Percentiles rank a stretch among this genome's conserved stretches.
These are phyloP conservation scores for Mormyrus iriodes DNA, from an alignment of 2,113 vertebrate genomes.

Conservation along the genomic window DNA sequence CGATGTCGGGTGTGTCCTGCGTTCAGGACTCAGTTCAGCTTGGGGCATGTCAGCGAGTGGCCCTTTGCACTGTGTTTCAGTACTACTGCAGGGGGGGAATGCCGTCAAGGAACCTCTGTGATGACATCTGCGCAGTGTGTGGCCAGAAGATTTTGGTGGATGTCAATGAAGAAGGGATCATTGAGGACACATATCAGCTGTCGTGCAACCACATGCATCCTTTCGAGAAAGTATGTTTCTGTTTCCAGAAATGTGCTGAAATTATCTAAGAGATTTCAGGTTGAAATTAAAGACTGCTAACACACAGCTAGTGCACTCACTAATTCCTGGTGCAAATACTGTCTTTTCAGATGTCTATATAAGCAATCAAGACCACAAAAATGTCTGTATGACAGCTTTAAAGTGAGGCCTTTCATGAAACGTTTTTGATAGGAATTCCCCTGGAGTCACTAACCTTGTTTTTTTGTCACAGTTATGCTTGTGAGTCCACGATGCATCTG, in stretches of 20 bases:
- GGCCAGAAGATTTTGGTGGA: constrained; percentile 66
- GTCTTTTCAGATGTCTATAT: background rate
- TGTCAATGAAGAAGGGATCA: constrained; percentile 63
- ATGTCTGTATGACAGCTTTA: background rate
- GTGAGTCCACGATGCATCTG: background rate
- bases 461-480: background rate
- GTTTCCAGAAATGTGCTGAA: background rate
- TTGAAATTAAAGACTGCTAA: background rate
- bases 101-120: constrained; percentile 54
- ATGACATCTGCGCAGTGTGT: constrained; percentile 54
- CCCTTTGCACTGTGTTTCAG: constrained; percentile 34
- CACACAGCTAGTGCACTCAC: background rate
- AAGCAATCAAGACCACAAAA: background rate
- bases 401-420: background rate
- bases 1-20: background rate
- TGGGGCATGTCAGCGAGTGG: background rate
- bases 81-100: constrained; percentile 62
- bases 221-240: constrained; percentile 27
- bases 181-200: constrained; percentile 71
- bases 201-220: constrained; percentile 67
- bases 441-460: background rate
- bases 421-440: background rate
- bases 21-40: no score
- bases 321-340: background rate
- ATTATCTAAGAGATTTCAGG: background rate